Evolutionary conservation across 1,140 invertebrate species (phyloP), one percentile per base, ranked within the genome.

Genomic region (Trialeurodes vaporariorum): DNA sequence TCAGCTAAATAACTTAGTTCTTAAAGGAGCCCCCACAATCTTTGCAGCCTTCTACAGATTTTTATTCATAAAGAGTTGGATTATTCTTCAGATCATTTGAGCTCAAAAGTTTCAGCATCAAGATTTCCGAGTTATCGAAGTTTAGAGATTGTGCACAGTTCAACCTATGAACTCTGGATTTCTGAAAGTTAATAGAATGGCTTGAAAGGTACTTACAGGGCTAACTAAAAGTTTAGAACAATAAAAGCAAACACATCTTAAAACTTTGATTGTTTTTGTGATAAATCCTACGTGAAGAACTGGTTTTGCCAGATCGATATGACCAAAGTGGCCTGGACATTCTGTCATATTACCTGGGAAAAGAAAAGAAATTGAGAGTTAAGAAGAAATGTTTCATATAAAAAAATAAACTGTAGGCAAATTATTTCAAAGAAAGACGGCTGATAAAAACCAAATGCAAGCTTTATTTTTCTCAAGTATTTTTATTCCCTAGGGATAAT

Each of bases 311-410:
- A 99, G 81, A 78, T 99, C 95, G 70, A 99, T 92, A 77, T 99
- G 98, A n/a, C 96, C 98, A 83, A 99, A 99, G 79, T 99, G 98
- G 0, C 98, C 98, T 22, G 96, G 95, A 79, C 98, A 99, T 78
- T 99, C 96, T 1, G 91, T 91, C 92, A 98, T 95, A 74, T 95
- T 98, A 25, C 88, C 77, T 77, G 66, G 64, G 70, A 69, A 68
- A 68, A 69, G 60, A 64, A 72, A 34, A 69, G 70, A 22, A 61
- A 65, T 22, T 25, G 2, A 61, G n/a, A 61, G 60, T 49, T 17
- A 49, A 49, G n/a, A n/a, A n/a, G n/a, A n/a, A n/a, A n/a, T n/a
- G n/a, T n/a, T n/a, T n/a, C n/a, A n/a, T n/a, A n/a, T n/a, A n/a
- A n/a, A n/a, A n/a, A n/a, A n/a, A n/a, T n/a, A n/a, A n/a, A n/a